Percentiles rank a stretch among this genome's conserved stretches.
Evolutionary conservation across 1,140 invertebrate genomes (phyloP).

Genomic region (Scaptodrosophila lebanonensis): DNA sequence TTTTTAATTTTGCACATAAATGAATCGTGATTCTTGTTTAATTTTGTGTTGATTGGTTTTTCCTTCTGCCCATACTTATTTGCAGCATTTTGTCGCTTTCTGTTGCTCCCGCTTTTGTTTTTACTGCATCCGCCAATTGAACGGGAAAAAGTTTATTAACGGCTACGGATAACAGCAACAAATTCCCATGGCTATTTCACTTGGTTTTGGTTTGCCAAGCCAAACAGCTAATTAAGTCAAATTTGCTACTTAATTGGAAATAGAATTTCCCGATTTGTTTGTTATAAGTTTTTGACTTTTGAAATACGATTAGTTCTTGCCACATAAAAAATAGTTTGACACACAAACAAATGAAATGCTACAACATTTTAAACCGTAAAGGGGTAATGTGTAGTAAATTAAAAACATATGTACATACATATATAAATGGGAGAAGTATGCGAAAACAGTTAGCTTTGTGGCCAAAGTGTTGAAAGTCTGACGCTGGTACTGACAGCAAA

Average conservation of each 20-base stretch:
- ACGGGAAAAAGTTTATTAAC: conserved; percentile 56
- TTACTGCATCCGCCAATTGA: conserved; percentile 28
- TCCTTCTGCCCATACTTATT: not conserved
- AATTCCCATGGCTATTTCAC: not conserved
- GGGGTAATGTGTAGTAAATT: no score
- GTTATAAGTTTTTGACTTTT: conserved; percentile 18
- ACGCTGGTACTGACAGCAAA: conserved; percentile 43
- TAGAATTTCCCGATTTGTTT: not conserved
- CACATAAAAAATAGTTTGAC: no score
- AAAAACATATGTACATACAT: no score
- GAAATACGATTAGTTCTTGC: not conserved
- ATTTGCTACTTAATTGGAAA: conserved; percentile 52
- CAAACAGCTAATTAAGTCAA: conserved; percentile 54
- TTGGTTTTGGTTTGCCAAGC: conserved; percentile 55
- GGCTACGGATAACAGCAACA: conserved; percentile 9
- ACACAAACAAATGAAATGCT: no score
- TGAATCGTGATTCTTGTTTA: conserved; percentile 45
- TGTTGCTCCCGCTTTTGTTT: conserved; percentile 17
- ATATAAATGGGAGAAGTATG: no score
- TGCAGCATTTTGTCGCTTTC: conserved; percentile 3
- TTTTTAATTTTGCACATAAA: conserved; percentile 59
- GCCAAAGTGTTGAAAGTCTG: conserved; percentile 39
- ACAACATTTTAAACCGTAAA: no score
- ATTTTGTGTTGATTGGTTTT: conserved; percentile 48
- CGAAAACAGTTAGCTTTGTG: conserved; percentile 56